phyloP scores from a whole-genome alignment of 2,113 vertebrate species.

The Chrysochloris asiatica region DNA sequence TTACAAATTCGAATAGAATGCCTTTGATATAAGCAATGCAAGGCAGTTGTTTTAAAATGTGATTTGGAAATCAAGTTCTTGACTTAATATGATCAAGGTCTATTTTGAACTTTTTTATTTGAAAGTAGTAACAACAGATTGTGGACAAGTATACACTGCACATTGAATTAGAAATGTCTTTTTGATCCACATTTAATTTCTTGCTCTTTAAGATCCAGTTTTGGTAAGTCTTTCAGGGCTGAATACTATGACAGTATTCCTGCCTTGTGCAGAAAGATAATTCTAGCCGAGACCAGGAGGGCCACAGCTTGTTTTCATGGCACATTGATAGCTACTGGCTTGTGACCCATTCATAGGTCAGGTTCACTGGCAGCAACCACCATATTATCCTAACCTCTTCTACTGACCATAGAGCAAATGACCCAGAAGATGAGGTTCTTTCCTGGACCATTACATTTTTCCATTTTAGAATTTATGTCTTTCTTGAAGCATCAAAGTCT shows the following conservation, averaged over 20 bases:
- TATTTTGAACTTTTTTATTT: slow-evolving; percentile 62
- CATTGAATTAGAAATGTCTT: slow-evolving; percentile 53
- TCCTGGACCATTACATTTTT: slow-evolving; percentile 68
- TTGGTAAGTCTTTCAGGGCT: slow-evolving; percentile 15
- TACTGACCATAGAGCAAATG: slow-evolving; percentile 68
- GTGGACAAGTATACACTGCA: slow-evolving; percentile 37
- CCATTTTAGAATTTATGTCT: slow-evolving; percentile 70
- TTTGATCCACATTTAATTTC: slow-evolving; percentile 43
- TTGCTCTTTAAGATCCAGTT: slow-evolving; percentile 24
- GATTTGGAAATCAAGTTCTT: slow-evolving; percentile 65
- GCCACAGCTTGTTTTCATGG: slow-evolving; percentile 46
- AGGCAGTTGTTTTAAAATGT: slow-evolving; percentile 59
- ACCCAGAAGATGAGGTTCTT: slow-evolving; percentile 69
- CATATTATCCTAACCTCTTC: slow-evolving; percentile 76
- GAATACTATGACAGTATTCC: slow-evolving; percentile 9
- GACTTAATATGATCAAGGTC: slow-evolving; percentile 70
- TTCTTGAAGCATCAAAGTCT: slow-evolving; percentile 38
- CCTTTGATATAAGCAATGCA: slow-evolving; percentile 55
- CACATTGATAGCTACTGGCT: slow-evolving; percentile 57
- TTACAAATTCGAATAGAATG: slow-evolving; percentile 24
- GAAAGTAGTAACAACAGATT: slow-evolving; percentile 51
- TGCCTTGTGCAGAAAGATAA: background rate
- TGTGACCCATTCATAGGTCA: slow-evolving; percentile 66
- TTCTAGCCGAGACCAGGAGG: background rate
- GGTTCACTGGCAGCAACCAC: slow-evolving; percentile 71